A percentile compares a stretch with the other conserved stretches of the same genome.
These are phyloP conservation scores for Schizotus pectinicornis DNA, from an alignment of 2,888 invertebrate species.

Conservation along the genomic window DNA sequence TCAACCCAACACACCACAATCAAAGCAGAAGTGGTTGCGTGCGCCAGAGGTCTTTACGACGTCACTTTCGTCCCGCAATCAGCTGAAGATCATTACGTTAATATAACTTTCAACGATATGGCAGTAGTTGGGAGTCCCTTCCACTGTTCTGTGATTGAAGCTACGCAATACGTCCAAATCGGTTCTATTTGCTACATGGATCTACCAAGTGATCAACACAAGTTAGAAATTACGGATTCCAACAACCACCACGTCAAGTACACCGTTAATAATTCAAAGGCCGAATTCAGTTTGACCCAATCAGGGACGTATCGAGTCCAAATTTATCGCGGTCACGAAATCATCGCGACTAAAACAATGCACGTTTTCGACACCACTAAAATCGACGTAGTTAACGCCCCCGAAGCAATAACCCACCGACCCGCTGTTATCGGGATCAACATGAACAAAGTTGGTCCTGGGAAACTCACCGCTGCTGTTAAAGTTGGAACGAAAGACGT, in stretches of 20 bases:
- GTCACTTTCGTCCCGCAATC: constrained; percentile 92
- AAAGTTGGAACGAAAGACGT: constrained; percentile 82
- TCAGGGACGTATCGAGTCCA: constrained; percentile 60
- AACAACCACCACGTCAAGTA: constrained; percentile 63
- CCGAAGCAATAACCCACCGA: constrained; percentile 79
- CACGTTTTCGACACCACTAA: constrained; percentile 79
- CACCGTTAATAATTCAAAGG: constrained; percentile 53
- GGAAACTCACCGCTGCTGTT: constrained; percentile 80
- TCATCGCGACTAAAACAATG: constrained; percentile 53
- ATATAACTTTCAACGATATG: constrained; percentile 93
- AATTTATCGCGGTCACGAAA: constrained; percentile 45
- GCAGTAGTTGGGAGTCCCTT: constrained; percentile 91
- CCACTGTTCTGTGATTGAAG: constrained; percentile 73
- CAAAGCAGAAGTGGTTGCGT: constrained; percentile 82
- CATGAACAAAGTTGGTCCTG: constrained; percentile 74
- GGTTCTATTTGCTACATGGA: constrained; percentile 65
- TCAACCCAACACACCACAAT: constrained; percentile 89
- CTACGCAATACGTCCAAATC: constrained; percentile 76
- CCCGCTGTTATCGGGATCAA: constrained; percentile 79
- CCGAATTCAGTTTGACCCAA: constrained; percentile 64
- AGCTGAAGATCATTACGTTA: constrained; percentile 88
- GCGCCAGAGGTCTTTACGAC: constrained; percentile 89
- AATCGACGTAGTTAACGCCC: constrained; percentile 54
- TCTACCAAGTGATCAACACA: constrained; percentile 67
- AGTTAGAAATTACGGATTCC: constrained; percentile 70